phyloP scores from a whole-genome alignment of 2,888 invertebrate genomes.

The Podotricha telesiphe region DNA sequence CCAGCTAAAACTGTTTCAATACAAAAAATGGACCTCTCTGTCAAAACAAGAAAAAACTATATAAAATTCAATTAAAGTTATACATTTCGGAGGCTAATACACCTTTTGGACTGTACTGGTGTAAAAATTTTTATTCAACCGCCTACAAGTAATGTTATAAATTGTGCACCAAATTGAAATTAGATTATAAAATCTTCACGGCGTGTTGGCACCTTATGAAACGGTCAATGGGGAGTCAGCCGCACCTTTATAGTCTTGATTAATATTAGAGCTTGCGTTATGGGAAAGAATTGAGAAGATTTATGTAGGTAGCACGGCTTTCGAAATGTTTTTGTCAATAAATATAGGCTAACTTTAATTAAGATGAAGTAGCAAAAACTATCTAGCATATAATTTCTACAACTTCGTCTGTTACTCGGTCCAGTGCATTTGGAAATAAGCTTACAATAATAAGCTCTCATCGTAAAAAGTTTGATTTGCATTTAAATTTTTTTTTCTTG shows the following conservation, averaged over 20 bases:
- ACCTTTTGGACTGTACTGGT: constrained; percentile 70
- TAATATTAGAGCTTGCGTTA: constrained; percentile 71
- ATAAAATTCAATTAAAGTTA: constrained; percentile 77
- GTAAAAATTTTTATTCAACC: constrained; percentile 66
- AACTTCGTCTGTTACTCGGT: constrained; percentile 63
- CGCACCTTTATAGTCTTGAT: constrained; percentile 67
- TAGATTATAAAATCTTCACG: constrained; percentile 78
- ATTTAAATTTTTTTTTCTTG: constrained; percentile 30
- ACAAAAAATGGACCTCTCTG: constrained; percentile 50
- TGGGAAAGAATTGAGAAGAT: constrained; percentile 63
- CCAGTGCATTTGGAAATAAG: constrained; percentile 53
- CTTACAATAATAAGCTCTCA: constrained; percentile 19
- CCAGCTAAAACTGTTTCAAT: constrained; percentile 45
- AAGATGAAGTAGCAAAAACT: constrained; percentile 62
- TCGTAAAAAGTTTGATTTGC: constrained; percentile 37
- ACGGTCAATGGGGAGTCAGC: constrained; percentile 77
- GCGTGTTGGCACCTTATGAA: constrained; percentile 71
- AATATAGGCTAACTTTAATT: constrained; percentile 57
- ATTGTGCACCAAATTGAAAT: constrained; percentile 75
- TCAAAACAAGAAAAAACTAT: constrained; percentile 61
- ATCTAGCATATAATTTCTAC: constrained; percentile 61
- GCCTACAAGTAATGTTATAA: constrained; percentile 73
- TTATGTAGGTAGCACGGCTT: constrained; percentile 27
- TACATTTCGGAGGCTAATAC: constrained; percentile 68
- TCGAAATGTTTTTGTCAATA: constrained; percentile 27